phyloP scores from a whole-genome alignment of 2,113 vertebrate genomes.

The Sminthopsis crassicaudata region DNA sequence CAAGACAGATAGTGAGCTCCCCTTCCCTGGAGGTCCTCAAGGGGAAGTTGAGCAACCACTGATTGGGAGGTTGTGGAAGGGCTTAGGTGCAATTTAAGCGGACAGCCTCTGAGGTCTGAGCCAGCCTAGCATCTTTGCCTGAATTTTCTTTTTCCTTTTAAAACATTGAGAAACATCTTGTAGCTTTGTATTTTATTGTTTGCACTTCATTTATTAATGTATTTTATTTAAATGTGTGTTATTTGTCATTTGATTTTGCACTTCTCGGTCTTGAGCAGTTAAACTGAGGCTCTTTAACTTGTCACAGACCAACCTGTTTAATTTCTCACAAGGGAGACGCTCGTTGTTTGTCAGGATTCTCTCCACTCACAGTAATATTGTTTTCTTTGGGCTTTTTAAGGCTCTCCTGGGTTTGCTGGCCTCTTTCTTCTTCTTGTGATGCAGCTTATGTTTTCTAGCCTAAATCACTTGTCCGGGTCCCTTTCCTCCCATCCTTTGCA shows the following conservation, averaged over 20 bases:
- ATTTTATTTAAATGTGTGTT: too few relatives aligned
- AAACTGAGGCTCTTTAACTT: neutral
- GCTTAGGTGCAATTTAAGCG: neutral
- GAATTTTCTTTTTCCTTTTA: neutral
- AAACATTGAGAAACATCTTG: neutral
- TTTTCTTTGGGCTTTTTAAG: neutral
- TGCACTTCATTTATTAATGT: too few relatives aligned
- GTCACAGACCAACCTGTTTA: neutral
- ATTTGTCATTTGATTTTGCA: neutral
- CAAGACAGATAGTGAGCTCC: neutral
- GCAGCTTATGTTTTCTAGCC: neutral
- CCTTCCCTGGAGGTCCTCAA: neutral
- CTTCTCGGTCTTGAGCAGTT: neutral
- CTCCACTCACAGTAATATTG: neutral
- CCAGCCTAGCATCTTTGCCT: neutral
- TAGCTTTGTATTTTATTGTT: neutral
- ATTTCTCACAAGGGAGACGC: neutral
- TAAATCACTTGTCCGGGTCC: neutral
- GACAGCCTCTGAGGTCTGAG: neutral
- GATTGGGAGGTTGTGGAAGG: neutral
- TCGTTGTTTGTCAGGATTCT: neutral
- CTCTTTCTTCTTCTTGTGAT: neutral
- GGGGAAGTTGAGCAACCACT: neutral
- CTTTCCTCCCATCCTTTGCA: neutral
- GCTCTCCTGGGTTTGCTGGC: neutral